Percentiles rank a stretch among this genome's conserved stretches.
These are phyloP conservation scores for Dasyurus viverrinus DNA, from an alignment of 2,113 vertebrate genomes.

Conservation along the genomic window DNA sequence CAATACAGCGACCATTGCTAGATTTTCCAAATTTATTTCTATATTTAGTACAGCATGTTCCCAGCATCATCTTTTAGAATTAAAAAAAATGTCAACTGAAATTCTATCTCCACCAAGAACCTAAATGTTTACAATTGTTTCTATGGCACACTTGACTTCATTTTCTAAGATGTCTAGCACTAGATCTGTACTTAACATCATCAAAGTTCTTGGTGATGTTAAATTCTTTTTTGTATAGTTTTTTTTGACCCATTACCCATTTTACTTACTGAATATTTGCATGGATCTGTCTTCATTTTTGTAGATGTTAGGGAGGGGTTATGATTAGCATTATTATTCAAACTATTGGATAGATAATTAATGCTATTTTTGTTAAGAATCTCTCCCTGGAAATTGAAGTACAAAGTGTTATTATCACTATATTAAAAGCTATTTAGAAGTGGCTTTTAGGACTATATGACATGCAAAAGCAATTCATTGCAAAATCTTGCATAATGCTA, in stretches of 20 bases:
- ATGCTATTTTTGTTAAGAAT: conserved; percentile 10
- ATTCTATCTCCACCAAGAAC: no score
- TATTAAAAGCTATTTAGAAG: conserved; percentile 51
- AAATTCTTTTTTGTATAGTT: no score
- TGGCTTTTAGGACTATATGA: conserved; percentile 36
- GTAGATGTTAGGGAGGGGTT: not conserved
- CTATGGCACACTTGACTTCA: no score
- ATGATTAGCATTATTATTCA: not conserved
- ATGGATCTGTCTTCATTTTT: not conserved
- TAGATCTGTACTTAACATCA: no score
- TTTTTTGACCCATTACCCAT: not conserved
- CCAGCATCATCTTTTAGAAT: no score
- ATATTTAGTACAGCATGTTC: no score
- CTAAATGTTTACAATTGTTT: no score
- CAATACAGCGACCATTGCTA: no score
- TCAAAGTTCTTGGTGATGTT: no score
- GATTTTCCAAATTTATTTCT: no score
- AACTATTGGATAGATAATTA: conserved; percentile 26
- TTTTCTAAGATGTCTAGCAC: no score
- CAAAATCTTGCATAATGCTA: conserved; percentile 66
- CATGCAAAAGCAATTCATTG: conserved; percentile 70
- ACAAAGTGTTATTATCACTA: not conserved
- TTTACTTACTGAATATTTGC: conserved; percentile 30
- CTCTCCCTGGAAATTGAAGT: conserved; percentile 40
- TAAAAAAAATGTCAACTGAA: no score